Evolutionary conservation across 2,888 invertebrate genomes (phyloP).

Genomic region (Leptura quadrifasciata): DNA sequence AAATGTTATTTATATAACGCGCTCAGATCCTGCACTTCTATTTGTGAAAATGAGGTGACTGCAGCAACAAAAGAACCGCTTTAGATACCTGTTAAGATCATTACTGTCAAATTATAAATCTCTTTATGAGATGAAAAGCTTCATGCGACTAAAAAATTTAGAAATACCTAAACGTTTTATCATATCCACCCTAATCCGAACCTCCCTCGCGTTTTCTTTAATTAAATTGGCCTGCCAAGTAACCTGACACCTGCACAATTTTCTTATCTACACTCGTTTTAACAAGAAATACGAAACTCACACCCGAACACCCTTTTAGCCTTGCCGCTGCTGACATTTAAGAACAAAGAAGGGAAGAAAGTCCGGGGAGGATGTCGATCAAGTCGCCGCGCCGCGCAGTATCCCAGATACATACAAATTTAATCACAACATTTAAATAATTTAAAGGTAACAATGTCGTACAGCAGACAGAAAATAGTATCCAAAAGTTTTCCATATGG

Average conservation of each 20-base stretch:
- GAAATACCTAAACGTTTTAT: constrained; percentile 14
- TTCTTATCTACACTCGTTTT: constrained; percentile 40
- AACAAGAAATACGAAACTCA: constrained; percentile 38
- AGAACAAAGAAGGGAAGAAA: constrained; percentile 10
- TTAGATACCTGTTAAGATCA: too few species aligned
- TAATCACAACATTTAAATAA: too few species aligned
- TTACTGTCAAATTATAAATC: background rate
- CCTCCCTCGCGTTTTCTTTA: constrained; percentile 26
- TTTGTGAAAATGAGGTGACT: background rate
- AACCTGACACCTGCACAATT: constrained; percentile 38
- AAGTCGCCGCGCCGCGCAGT: too few species aligned
- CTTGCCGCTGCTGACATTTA: constrained; percentile 14
- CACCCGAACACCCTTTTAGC: constrained; percentile 21
- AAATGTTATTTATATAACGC: background rate
- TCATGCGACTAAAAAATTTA: constrained; percentile 15
- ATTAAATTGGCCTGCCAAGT: constrained; percentile 37
- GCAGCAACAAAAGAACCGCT: background rate
- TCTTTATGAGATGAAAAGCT: constrained; percentile 6
- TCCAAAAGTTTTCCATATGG: too few species aligned
- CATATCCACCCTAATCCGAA: background rate
- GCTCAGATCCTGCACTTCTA: background rate
- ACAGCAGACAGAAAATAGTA: too few species aligned
- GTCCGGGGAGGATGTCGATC: background rate
- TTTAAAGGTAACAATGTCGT: too few species aligned
- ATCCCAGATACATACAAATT: too few species aligned